A percentile compares a stretch with the other conserved stretches of the same genome.
Evolutionary conservation across 1,140 invertebrate genomes (phyloP).

Genomic region (Linepithema humile): DNA sequence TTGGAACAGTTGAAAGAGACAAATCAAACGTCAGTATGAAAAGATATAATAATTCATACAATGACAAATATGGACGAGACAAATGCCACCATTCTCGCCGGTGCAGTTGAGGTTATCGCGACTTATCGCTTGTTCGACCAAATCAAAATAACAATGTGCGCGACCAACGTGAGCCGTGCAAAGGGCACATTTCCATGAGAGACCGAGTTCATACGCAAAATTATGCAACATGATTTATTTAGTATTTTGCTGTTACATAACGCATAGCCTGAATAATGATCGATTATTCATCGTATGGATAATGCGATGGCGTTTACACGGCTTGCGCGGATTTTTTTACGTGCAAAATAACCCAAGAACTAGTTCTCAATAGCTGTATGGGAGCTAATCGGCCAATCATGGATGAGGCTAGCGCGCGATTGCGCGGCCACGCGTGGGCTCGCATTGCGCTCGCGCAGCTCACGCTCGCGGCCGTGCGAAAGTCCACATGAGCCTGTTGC

Average conservation of each 20-base stretch:
- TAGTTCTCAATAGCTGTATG: neutral
- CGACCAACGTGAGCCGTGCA: neutral
- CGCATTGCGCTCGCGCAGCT: slow-evolving; percentile 44
- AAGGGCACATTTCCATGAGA: neutral
- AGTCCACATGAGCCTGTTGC: slow-evolving; percentile 83
- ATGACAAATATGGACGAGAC: no score
- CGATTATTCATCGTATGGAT: neutral
- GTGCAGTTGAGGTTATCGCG: neutral
- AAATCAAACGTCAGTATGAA: no score
- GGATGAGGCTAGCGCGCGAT: slow-evolving; percentile 15
- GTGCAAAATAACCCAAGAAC: neutral
- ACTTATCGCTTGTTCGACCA: neutral
- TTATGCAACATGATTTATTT: neutral
- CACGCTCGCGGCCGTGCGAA: slow-evolving; percentile 63
- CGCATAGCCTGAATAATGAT: neutral
- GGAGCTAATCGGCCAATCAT: neutral
- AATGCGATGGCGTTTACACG: neutral
- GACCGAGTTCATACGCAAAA: neutral
- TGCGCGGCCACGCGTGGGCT: slow-evolving; percentile 47
- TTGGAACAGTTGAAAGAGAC: no score
- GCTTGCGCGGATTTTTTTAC: neutral
- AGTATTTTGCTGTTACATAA: neutral
- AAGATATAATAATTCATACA: no score
- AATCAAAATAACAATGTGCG: neutral
- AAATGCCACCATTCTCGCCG: no score